These are phyloP conservation scores for Scrobipalpa atriplicella DNA, from an alignment of 2,888 invertebrate genomes.

Conservation along the genomic window DNA sequence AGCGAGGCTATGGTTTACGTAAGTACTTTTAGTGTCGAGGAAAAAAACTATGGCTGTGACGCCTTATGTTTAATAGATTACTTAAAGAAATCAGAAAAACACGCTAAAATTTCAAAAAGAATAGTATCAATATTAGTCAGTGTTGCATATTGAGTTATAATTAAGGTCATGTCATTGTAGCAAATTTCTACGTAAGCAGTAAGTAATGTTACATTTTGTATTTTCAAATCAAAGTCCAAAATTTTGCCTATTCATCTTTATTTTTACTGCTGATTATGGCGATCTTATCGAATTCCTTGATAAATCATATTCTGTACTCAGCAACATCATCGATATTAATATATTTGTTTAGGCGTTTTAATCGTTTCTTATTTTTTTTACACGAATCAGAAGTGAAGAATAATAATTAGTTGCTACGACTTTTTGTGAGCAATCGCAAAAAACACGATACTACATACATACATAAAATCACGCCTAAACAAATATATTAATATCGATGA, in stretches of 20 bases:
- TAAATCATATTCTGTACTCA: neutral
- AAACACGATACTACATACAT: no score
- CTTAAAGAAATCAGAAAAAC: neutral
- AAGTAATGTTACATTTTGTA: no score
- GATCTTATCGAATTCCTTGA: neutral
- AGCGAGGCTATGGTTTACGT: slow-evolving; percentile 43
- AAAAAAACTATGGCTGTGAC: neutral
- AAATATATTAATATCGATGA: slow-evolving; percentile 2
- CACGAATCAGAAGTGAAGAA: no score
- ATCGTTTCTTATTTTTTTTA: no score
- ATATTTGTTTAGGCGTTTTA: no score
- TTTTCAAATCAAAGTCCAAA: neutral
- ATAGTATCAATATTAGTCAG: no score
- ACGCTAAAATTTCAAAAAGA: neutral
- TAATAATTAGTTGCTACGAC: no score
- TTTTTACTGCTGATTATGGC: neutral
- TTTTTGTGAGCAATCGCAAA: no score
- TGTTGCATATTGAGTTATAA: no score
- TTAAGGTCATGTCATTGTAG: no score
- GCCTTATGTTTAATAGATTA: neutral
- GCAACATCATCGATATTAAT: slow-evolving; percentile 7
- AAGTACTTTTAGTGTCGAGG: slow-evolving; percentile 46
- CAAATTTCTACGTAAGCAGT: no score
- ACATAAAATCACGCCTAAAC: no score
- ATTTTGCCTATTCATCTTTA: slow-evolving; percentile 8